Evolutionary conservation across 2,888 invertebrate genomes (phyloP), one percentile per base, ranked within the genome.

Genomic region (Eurytoma californica): DNA sequence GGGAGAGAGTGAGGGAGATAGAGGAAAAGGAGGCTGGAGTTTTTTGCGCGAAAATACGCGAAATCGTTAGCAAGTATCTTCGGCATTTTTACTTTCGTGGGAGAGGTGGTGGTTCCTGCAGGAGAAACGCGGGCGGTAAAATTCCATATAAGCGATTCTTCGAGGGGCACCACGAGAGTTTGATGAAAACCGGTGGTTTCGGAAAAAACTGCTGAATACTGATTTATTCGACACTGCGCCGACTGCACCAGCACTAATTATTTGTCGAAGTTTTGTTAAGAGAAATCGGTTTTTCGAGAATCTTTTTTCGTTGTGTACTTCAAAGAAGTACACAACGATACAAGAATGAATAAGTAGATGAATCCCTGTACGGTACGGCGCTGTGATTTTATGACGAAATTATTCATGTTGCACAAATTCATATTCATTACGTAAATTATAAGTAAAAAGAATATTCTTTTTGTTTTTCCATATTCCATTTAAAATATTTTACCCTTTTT

Each of bases 1-100:
- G 73, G 61, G 58, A 30, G 53, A 69, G 24, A 58, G 39, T 51
- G 28, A 39, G 77, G 70, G n/a, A 58, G 28, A 58, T 20, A 74
- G 61, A 80, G 82, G 72, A 14, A 53, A n/a, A 16, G 53, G 53
- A 53, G 53, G 47, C 63, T 77, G 80, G 78, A 83, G 83, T 74
- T 81, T 81, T 81, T 83, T 83, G 79, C 74, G 55, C 82, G 69
- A 72, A 76, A 81, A 80, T 77, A 77, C 70, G 69, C 82, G 69
- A 77, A 81, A 81, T 81, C 81, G 81, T 81, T 81, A 81, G 70
- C 77, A 79, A 80, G 39, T 39, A 80, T 80, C 81, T 65, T 77
- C 74, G 16, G 67, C 73, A 51, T 81, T 81, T 81, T 79, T 73
- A 76, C 73, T 65, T 78, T 79, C 68, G 39, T 39, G 39, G 57